Evolutionary conservation across 2,113 vertebrate genomes (phyloP), one percentile per base, ranked within the genome.

Genomic region (Corythornis vintsioides): DNA sequence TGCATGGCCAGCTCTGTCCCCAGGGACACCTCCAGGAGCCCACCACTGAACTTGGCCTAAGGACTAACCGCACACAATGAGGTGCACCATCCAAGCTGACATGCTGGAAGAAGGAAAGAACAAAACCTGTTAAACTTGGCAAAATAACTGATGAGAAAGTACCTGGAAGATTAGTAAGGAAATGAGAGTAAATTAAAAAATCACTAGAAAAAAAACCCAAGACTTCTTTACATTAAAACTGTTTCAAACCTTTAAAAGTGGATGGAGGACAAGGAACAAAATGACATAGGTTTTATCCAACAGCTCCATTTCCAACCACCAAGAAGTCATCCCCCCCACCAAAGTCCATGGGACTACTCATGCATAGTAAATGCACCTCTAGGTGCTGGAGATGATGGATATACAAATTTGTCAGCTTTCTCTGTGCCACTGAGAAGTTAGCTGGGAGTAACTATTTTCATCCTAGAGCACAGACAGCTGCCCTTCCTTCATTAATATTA

Each of bases 11-110:
- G 2, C 15, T 11, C 35, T 3, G 5, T 17, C 18, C 48, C 71
- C 11, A 3, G 2, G 42, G 20, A 53, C 11, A 42, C 3, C 40
- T 50, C 81, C 18, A 2, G 67, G 66, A 64, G 16, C 45, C 7
- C 57, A 45, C 4, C 0, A 0, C 5, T 5, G 16, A 65, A 35
- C 24, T 38, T 5, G 3, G 28, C 26, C 24, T 15, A 28, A 52
- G 38, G 22, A n/a, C 45, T 19, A 21, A 25, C 13, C 4, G 45
- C 74, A 56, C 8, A 6, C 59, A 53, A 42, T 24, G 64, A 76
- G 55, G 29, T 59, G 38, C 26, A 31, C 18, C 48, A 42, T 84
- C 53, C 70, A 56, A 33, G 63, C 53, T 57, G 74, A 52, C 64
- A 38, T 42, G 38, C 47, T 79, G 24, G 45, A 60, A 42, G 48